phyloP scores from a whole-genome alignment of 1,140 invertebrate species.

The Penaeus vannamei region DNA sequence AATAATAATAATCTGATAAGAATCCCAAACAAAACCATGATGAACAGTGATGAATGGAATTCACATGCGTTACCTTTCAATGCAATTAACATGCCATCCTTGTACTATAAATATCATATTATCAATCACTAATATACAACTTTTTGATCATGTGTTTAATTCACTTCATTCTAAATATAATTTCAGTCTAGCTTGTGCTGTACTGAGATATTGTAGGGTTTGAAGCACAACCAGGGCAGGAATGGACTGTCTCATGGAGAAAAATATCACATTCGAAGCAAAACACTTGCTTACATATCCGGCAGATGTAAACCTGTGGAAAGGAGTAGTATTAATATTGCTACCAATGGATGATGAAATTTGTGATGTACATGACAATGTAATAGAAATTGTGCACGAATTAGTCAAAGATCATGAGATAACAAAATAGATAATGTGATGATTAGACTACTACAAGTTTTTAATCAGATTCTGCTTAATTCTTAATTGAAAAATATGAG shows the following conservation, averaged over 20 bases:
- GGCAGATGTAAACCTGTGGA: slow-evolving; percentile 83
- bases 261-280: slow-evolving; percentile 97
- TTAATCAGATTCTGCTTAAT: no score
- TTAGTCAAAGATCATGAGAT: no score
- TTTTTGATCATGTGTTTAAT: not conserved
- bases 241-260: slow-evolving; percentile 92
- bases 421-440: no score
- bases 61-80: no score
- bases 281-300: slow-evolving; percentile 83
- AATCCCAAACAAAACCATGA: no score
- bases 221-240: slow-evolving; percentile 89
- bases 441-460: no score
- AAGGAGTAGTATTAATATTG: slow-evolving; percentile 63
- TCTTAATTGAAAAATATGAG: no score
- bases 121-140: not conserved
- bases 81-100: no score
- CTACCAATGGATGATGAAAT: not conserved
- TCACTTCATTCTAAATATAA: not conserved
- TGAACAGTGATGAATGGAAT: no score
- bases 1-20: no score
- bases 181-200: not conserved
- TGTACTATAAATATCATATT: no score
- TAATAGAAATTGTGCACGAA: not conserved
- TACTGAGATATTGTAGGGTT: slow-evolving; percentile 60
- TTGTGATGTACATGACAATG: not conserved